These are phyloP conservation scores for Eutrigla gurnardus DNA, from an alignment of 2,797 vertebrate genomes.

Conservation along the genomic window DNA sequence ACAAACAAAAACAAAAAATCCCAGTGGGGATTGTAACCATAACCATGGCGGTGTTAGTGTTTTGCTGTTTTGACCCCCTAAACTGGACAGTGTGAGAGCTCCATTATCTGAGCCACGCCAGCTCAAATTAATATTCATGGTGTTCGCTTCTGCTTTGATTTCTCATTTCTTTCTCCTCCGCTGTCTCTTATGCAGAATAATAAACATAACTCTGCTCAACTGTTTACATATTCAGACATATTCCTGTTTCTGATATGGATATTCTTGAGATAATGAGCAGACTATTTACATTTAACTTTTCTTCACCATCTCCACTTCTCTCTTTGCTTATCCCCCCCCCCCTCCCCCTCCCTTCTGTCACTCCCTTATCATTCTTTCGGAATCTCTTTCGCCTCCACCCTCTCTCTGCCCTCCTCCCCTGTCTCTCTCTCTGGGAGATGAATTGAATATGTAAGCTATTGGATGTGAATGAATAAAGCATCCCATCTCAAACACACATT, in stretches of 20 bases:
- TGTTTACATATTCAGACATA: constrained; percentile 81
- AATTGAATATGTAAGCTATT: constrained; percentile 81
- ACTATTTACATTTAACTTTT: constrained; percentile 77
- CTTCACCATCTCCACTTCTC: constrained; percentile 40
- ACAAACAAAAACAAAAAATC: constrained; percentile 24
- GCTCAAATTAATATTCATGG: constrained; percentile 66
- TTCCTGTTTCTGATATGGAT: constrained; percentile 74
- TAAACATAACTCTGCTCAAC: constrained; percentile 69
- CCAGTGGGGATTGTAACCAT: constrained; percentile 6
- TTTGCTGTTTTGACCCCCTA: constrained; percentile 21
- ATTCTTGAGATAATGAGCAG: constrained; percentile 77
- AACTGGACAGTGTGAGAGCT: constrained; percentile 39
- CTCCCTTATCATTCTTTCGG: constrained; percentile 52
- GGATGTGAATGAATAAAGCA: constrained; percentile 83
- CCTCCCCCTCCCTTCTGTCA: constrained; percentile 49
- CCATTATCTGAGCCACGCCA: constrained; percentile 40
- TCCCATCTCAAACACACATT: constrained; percentile 80
- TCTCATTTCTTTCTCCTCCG: constrained; percentile 56
- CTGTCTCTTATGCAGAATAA: constrained; percentile 75
- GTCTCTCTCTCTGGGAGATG: constrained; percentile 67
- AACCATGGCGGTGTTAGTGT: background rate
- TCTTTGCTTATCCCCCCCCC: constrained; percentile 18
- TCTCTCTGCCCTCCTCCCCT: constrained; percentile 3
- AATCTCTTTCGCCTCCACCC: constrained; percentile 49
- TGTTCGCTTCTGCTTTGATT: constrained; percentile 64